These are phyloP conservation scores for Lasius fuliginosus DNA, from an alignment of 2,888 invertebrate genomes.

Conservation along the genomic window DNA sequence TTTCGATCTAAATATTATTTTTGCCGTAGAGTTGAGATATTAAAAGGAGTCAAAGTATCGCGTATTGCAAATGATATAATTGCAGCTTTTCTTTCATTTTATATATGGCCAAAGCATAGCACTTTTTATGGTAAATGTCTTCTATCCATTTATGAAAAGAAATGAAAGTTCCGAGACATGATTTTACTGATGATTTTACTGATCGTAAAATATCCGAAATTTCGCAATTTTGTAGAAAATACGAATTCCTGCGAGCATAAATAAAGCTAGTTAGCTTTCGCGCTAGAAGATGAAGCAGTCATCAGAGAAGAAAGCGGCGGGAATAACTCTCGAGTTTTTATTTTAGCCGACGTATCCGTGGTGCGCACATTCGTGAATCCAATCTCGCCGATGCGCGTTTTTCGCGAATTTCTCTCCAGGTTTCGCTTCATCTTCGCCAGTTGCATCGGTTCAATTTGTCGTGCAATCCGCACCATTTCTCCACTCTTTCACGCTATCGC, in stretches of 20 bases:
- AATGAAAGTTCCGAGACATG: background rate
- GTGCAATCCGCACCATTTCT: slow-evolving; percentile 39
- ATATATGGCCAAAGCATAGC: background rate
- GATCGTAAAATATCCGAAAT: background rate
- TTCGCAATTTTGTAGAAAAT: background rate
- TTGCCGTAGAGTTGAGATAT: background rate
- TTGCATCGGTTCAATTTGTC: slow-evolving; percentile 53
- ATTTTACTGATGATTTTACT: background rate
- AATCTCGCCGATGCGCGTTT: slow-evolving; percentile 61
- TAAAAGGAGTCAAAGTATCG: background rate
- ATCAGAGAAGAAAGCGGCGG: slow-evolving; percentile 46
- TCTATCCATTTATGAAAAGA: background rate
- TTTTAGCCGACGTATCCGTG: slow-evolving; percentile 40
- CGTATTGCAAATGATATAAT: background rate
- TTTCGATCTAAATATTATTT: background rate
- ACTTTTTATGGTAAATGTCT: background rate
- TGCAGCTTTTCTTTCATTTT: background rate
- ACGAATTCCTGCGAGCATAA: background rate
- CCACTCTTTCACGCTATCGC: slow-evolving; percentile 24
- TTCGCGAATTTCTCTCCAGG: slow-evolving; percentile 47
- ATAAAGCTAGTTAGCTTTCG: slow-evolving; percentile 13
- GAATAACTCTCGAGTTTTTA: slow-evolving; percentile 61
- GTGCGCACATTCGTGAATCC: slow-evolving; percentile 57
- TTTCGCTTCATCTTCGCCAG: slow-evolving; percentile 36
- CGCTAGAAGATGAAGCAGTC: slow-evolving; percentile 38